Evolutionary conservation across 2,797 vertebrate species (phyloP), one percentile per base, ranked within the genome.

Genomic region (Acrocephalus scirpaceus): DNA sequence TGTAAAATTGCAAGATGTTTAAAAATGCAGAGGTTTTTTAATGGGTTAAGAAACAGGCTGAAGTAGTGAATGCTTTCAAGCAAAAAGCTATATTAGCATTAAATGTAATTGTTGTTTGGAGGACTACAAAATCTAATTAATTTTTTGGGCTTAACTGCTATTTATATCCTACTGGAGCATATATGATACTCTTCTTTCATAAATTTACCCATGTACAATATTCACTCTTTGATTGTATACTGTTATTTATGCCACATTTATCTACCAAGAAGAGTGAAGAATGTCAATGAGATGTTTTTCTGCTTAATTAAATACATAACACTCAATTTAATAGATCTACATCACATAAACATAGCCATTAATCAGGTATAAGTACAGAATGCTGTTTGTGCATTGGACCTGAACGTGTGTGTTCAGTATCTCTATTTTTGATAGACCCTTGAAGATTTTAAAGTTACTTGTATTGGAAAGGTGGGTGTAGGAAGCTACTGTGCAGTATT

Each of bases 221-320:
- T 61, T 88, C 50, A 36, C n/a, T 79, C 27, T 92, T 70, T 78
- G 40, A 80, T 93, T 14, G 1, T 53, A 44, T 57, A 51, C 73
- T 93, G 42, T 58, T 95, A 82, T 58, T 44, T 93, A 51, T 76
- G 56, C 30, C 64, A 48, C 36, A 80, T 19, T 92, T 92, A 75
- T 92, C 64, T 73, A 47, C 90, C 71, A 94, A 32, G 79, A 86
- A 88, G 89, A 92, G 48, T 85, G 61, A 73, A 81, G 58, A 95
- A 70, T 11, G 4, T 93, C 95, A 92, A n/a, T 93, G 34, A 92
- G 64, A 79, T 85, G 40, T 29, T 96, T 92, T 92, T 89, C 77
- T 94, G 62, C 65, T 89, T 95, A 91, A 91, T 90, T 96, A 74
- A 88, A 47, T 93, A 57, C 82, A 67, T 89, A 80, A 85, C 53